These are phyloP conservation scores for Leiothrix lutea DNA, from an alignment of 2,113 vertebrate species.

Conservation along the genomic window DNA sequence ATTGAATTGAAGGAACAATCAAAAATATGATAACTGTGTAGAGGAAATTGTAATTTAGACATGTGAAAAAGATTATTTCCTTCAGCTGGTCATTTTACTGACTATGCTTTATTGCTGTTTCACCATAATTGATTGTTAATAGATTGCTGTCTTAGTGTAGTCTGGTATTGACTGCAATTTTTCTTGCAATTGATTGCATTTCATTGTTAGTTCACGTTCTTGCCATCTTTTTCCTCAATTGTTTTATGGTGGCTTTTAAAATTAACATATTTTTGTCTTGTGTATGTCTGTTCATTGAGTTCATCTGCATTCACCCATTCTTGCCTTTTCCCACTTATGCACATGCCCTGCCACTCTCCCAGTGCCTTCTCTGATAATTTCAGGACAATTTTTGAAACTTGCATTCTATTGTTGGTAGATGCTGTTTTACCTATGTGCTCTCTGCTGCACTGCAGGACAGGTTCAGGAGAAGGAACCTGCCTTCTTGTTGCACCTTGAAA, in stretches of 20 bases:
- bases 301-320: not conserved
- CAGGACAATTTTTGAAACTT: not conserved
- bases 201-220: not conserved
- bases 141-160: not conserved
- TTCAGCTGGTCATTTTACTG: not conserved
- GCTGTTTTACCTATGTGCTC: not conserved
- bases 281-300: fast-evolving
- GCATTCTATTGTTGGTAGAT: not conserved
- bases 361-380: not conserved
- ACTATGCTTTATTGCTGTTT: not conserved
- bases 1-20: not conserved
- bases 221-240: fast-evolving
- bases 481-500: not conserved
- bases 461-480: not conserved
- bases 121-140: not conserved
- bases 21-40: not conserved
- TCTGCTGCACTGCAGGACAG: not conserved
- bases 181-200: constrained; percentile 14
- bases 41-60: not conserved
- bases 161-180: constrained; percentile 3
- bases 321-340: not conserved
- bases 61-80: not conserved
- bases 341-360: fast-evolving
- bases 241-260: not conserved
- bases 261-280: not conserved